A percentile compares a stretch with the other conserved stretches of the same genome.
phyloP scores from a whole-genome alignment of 1,140 invertebrate genomes.

The Plectrocnemia conspersa region DNA sequence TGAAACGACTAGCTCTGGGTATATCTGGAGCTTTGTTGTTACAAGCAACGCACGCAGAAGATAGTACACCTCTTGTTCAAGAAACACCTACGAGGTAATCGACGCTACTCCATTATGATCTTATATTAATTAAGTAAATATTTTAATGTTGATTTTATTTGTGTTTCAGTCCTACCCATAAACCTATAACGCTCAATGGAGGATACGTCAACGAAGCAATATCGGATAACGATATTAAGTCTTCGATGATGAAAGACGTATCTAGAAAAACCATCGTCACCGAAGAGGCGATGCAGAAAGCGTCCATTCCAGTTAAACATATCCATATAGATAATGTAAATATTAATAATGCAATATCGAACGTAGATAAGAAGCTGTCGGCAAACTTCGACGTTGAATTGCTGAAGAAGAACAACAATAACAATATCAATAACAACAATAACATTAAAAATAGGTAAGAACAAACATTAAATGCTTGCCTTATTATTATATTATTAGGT shows the following conservation, averaged over 20 bases:
- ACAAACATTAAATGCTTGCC: background rate
- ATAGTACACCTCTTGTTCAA: constrained; percentile 49
- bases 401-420: constrained; percentile 43
- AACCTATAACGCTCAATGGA: constrained; percentile 58
- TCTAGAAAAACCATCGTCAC: constrained; percentile 28
- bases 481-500: background rate
- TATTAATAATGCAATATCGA: constrained; percentile 31
- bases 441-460: constrained; percentile 39
- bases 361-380: constrained; percentile 30
- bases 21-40: constrained; percentile 53
- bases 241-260: constrained; percentile 29
- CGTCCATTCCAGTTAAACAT: constrained; percentile 35
- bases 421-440: constrained; percentile 29
- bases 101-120: too few species aligned
- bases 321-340: constrained; percentile 37
- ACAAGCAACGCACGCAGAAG: constrained; percentile 45
- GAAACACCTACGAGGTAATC: constrained; percentile 52
- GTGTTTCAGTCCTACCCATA: constrained; percentile 53
- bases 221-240: constrained; percentile 51
- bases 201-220: constrained; percentile 74
- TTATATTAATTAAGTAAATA: background rate
- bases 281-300: constrained; percentile 40
- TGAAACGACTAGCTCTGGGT: constrained; percentile 71
- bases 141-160: constrained; percentile 22
- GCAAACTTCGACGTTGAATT: constrained; percentile 42